phyloP scores from a whole-genome alignment of 2,113 vertebrate species.

The Colinus virginianus region DNA sequence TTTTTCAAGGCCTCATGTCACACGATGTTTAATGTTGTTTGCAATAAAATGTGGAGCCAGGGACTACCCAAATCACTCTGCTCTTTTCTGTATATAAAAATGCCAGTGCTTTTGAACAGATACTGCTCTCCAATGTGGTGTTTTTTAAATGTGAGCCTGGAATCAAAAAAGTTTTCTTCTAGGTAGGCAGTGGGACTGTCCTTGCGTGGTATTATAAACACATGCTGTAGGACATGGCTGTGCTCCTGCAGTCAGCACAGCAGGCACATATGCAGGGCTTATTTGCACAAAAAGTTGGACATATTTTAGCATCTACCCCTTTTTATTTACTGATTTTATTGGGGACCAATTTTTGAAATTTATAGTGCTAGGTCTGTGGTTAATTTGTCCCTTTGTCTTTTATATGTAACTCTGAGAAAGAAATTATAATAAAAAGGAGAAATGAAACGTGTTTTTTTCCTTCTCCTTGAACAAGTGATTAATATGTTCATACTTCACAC shows the following conservation, averaged over 20 bases:
- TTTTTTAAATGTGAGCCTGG: neutral
- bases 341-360: neutral
- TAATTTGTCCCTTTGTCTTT: neutral
- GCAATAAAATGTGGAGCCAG: neutral
- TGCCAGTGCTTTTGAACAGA: neutral
- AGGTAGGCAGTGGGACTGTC: neutral
- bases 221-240: accelerated
- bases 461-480: neutral
- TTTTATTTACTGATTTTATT: neutral
- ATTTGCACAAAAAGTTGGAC: neutral
- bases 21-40: neutral
- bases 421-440: neutral
- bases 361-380: neutral
- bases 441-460: neutral
- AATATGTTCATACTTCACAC: neutral
- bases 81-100: neutral
- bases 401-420: neutral
- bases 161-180: neutral
- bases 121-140: neutral
- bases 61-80: neutral
- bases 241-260: neutral
- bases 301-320: neutral
- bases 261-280: accelerated
- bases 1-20: neutral
- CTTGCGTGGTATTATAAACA: neutral